Evolutionary conservation across 30 jellyfish, hydroid and myxozoan species (phyloP), one percentile per base, ranked within the genome.

Genomic region (Turritopsis dohrnii): DNA sequence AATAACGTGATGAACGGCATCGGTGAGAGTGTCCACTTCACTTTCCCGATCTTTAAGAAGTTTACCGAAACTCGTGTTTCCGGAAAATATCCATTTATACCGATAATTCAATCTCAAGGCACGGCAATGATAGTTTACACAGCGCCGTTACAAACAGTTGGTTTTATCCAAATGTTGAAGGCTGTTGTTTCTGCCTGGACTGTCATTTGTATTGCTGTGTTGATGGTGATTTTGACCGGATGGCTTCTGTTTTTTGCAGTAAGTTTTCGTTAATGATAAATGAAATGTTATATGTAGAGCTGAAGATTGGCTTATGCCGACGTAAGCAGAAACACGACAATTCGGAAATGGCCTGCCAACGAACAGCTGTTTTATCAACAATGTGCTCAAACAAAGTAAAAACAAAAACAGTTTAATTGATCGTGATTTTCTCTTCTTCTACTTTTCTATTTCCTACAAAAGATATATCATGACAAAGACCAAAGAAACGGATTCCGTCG

Each of bases 11-110:
- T n/a, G 30, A 27, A 69, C 77, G 30, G 30, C 19, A 69, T 69
- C 22, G 22, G 77, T 9, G 28, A 23, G 30, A 69, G 17, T n/a
- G 77, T 69, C 17, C 77, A 69, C 9, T 69, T 69, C 28, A 69
- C 31, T 8, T n/a, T 69, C 31, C 77, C 77, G 0, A 27, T 69
- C 28, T 69, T n/a, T 69, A 27, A 27, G 17, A 69, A 69, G 30
- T 69, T 69, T 69, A 1, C 77, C 28, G 77, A 7, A 16, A 69
- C 4, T n/a, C 28, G 30, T n/a, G 28, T n/a, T 1, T 23, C 77
- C 30, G 77, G 77, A n/a, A 69, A n/a, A n/a, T 69, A 69, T 1
- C 77, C 77, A 19, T 69, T n/a, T 21, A 69, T 69, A 69, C 28
- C 22, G 28, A 69, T 69, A 23, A 27, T 69, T 17, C 28, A 27